phyloP scores from a whole-genome alignment of 2,113 vertebrate species.

The Spizaetus ornatus region DNA sequence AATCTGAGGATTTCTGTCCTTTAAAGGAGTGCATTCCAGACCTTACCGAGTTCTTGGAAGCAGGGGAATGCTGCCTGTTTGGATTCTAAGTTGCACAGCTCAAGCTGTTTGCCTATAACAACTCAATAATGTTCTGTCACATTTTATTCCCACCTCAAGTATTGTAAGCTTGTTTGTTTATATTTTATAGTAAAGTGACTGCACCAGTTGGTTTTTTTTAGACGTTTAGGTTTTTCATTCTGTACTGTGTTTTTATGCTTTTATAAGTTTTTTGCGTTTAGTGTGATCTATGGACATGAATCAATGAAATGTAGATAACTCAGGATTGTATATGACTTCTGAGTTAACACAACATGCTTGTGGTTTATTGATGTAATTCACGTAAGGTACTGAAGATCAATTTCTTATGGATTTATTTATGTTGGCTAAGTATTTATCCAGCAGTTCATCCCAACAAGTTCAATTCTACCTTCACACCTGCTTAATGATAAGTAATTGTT shows the following conservation, averaged over 20 bases:
- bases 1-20: not conserved
- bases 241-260: not conserved
- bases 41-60: not conserved
- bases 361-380: not conserved
- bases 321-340: not conserved
- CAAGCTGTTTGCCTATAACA: not conserved
- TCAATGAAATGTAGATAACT: not conserved
- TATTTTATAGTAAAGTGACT: not conserved
- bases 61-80: not conserved
- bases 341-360: not conserved
- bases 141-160: not conserved
- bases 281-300: not conserved
- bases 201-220: not conserved
- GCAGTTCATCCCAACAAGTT: not conserved
- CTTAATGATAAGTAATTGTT: not conserved
- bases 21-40: not conserved
- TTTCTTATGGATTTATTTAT: not conserved
- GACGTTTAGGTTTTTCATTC: not conserved
- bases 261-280: not conserved
- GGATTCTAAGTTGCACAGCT: not conserved
- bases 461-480: not conserved
- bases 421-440: not conserved
- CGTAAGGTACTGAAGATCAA: not conserved
- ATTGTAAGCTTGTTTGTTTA: not conserved
- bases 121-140: not conserved